Evolutionary conservation across 2,797 vertebrate genomes (phyloP).

Genomic region (Takifugu rubripes): DNA sequence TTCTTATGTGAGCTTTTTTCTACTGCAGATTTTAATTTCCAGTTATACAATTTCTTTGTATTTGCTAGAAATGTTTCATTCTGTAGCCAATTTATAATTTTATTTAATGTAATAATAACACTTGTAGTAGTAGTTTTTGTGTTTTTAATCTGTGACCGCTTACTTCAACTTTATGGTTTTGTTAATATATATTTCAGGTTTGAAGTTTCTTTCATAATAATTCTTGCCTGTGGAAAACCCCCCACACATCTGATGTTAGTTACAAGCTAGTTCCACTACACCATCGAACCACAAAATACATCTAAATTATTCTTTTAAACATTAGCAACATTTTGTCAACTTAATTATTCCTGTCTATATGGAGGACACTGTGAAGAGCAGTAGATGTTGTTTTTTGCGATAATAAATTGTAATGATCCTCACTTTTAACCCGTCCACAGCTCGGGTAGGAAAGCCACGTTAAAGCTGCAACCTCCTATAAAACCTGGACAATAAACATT

Average conservation of each 20-base stretch:
- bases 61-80: conserved; percentile 9
- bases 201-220: too few relatives aligned
- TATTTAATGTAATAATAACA: too few relatives aligned
- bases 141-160: not conserved
- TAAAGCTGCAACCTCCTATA: conserved; percentile 45
- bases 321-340: conserved; percentile 2
- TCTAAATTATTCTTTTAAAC: conserved; percentile 1
- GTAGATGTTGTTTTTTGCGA: not conserved
- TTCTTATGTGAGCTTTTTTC: conserved; percentile 41
- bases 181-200: not conserved
- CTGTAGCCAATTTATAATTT: conserved; percentile 12
- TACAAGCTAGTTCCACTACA: not conserved
- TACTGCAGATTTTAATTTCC: conserved; percentile 22
- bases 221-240: too few relatives aligned
- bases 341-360: not conserved
- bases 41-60: conserved; percentile 12
- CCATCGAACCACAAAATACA: not conserved
- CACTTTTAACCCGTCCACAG: conserved; percentile 21
- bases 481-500: conserved; percentile 32
- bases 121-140: too few relatives aligned
- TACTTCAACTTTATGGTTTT: not conserved
- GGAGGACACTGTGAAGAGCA: not conserved
- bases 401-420: too few relatives aligned
- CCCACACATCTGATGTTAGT: conserved; percentile 1
- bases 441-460: conserved; percentile 47